Evolutionary conservation across 2,888 invertebrate species (phyloP).

Genomic region (Anthophora plumipes): DNA sequence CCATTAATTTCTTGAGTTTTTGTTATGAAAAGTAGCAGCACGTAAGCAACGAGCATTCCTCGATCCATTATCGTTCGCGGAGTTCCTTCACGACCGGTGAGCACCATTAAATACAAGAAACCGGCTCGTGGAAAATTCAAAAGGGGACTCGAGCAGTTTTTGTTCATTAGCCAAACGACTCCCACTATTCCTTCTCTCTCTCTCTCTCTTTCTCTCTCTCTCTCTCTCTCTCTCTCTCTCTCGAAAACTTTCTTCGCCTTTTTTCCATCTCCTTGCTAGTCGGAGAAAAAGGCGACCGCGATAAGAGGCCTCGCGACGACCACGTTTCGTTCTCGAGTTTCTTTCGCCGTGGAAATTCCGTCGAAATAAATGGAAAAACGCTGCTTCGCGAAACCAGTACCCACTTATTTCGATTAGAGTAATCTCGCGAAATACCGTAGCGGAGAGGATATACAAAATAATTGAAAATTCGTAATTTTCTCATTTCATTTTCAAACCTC

Average conservation of each 20-base stretch:
- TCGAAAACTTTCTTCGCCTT: slow-evolving; percentile 4
- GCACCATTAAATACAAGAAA: slow-evolving; percentile 42
- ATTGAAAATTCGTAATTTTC: background rate
- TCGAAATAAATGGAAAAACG: background rate
- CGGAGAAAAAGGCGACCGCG: slow-evolving; percentile 8
- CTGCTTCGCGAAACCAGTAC: slow-evolving; percentile 5
- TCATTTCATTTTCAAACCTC: no score
- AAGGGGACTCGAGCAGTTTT: slow-evolving; percentile 32
- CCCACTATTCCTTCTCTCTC: no score
- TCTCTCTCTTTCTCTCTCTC: no score
- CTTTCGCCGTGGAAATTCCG: background rate
- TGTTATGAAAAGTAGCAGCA: background rate
- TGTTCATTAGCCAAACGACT: slow-evolving; percentile 40
- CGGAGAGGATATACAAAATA: no score
- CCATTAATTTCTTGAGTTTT: slow-evolving; percentile 21
- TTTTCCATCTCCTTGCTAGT: background rate
- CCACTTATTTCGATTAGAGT: slow-evolving; percentile 45
- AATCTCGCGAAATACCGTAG: background rate
- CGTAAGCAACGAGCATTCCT: slow-evolving; percentile 29
- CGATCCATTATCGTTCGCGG: slow-evolving; percentile 41
- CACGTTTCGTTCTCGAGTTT: background rate
- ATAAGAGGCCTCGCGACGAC: slow-evolving; percentile 8
- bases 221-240: background rate
- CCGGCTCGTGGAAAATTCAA: slow-evolving; percentile 45
- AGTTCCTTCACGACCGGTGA: slow-evolving; percentile 25